These are phyloP conservation scores for Montifringilla adamsi DNA, from an alignment of 2,113 vertebrate genomes.

Conservation along the genomic window DNA sequence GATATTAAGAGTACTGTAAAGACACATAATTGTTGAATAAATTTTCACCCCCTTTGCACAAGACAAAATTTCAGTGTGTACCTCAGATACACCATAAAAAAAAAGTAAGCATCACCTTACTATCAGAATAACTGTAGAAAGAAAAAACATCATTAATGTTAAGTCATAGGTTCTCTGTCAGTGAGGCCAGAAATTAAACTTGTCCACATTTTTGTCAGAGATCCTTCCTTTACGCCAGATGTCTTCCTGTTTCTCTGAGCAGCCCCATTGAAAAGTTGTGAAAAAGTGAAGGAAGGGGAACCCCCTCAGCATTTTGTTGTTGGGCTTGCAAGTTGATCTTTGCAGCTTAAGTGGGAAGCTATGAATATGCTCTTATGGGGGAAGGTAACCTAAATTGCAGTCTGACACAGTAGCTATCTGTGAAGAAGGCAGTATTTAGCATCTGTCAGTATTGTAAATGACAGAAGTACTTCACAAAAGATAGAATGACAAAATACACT, in stretches of 20 bases:
- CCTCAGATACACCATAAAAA: not conserved
- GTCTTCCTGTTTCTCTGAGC: not conserved
- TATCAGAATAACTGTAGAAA: not conserved
- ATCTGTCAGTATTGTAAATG: not conserved
- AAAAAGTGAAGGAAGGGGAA: not conserved
- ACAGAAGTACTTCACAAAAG: not conserved
- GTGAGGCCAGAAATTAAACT: not conserved
- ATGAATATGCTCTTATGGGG: not conserved
- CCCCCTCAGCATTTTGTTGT: not conserved
- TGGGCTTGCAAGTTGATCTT: not conserved
- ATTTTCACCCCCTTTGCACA: not conserved
- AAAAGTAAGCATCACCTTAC: not conserved
- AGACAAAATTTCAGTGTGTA: not conserved
- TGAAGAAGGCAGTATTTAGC: not conserved
- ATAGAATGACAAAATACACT: not conserved
- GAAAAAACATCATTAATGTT: not conserved
- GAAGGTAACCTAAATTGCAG: not conserved
- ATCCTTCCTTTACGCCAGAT: not conserved
- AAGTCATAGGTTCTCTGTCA: not conserved
- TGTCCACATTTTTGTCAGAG: not conserved
- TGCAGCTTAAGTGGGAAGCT: not conserved
- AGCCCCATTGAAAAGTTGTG: not conserved
- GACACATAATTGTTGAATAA: not conserved
- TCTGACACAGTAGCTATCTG: not conserved
- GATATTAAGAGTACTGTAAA: not conserved